Percentiles rank a stretch among this genome's conserved stretches.
Conservation (phyloP, 2,888 invertebrate genomes). For the Acanthococcus lagerstroemiae region DNA sequence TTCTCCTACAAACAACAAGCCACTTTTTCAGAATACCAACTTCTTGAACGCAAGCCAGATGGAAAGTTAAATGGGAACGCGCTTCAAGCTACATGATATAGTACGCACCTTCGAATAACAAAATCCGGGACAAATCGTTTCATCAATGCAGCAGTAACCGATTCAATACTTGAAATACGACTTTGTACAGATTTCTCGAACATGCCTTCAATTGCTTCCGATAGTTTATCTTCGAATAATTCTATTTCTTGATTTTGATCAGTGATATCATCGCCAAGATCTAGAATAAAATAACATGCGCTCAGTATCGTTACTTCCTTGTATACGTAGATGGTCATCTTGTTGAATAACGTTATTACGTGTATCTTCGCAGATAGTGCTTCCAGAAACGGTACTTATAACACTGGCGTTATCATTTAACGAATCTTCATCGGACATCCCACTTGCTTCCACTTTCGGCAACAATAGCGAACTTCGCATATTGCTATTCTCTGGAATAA, state of each 20-base stretch:
- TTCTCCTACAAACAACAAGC: slow-evolving; percentile 42
- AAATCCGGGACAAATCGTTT: slow-evolving; percentile 68
- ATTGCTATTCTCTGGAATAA: background rate
- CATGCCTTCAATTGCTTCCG: slow-evolving; percentile 75
- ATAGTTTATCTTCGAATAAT: slow-evolving; percentile 73
- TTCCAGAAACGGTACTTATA: slow-evolving; percentile 67
- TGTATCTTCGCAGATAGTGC: slow-evolving; percentile 52
- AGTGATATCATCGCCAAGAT: slow-evolving; percentile 41
- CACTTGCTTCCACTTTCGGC: slow-evolving; percentile 1
- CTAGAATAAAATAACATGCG: background rate
- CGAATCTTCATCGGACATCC: slow-evolving; percentile 63
- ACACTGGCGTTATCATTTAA: slow-evolving; percentile 70
- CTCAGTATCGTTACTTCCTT: no score
- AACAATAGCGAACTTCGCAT: slow-evolving; percentile 2
- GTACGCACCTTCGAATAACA: slow-evolving; percentile 56
- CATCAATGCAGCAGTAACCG: slow-evolving; percentile 62
- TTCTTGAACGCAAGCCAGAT: background rate
- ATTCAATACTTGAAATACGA: slow-evolving; percentile 59
- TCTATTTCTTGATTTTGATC: slow-evolving; percentile 58
- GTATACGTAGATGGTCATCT: no score
- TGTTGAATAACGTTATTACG: slow-evolving; percentile 2
- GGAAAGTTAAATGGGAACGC: background rate
- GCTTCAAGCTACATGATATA: background rate
- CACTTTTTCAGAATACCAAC: background rate
- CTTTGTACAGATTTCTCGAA: slow-evolving; percentile 82